Evolutionary conservation across 2,113 vertebrate genomes (phyloP), one percentile per base, ranked within the genome.

Genomic region (Forbesichthys papilliferus): DNA sequence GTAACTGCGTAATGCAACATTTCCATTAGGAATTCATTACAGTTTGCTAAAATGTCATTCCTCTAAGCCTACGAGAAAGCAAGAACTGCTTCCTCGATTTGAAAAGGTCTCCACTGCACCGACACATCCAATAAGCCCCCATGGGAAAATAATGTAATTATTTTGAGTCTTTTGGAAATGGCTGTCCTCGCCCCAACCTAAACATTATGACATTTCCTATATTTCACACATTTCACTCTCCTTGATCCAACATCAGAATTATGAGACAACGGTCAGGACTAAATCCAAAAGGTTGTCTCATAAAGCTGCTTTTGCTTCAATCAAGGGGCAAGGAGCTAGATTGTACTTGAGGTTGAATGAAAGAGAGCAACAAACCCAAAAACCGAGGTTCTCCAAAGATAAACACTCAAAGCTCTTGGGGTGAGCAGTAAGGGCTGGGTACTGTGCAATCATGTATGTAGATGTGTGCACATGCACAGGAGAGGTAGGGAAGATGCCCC

Each of bases 281-380:
- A 53, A n/a, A 68, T 79, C 18, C 14, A 80, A 73, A 71, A 53
- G 51, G 51, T 54, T 16, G 55, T 48, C 61, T 58, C 69, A 72
- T 64, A 63, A 74, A 81, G 72, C 53, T 11, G n/a, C 33, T 53
- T 65, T 69, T 47, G 6, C 58, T 73, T 46, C 68, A 72, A 89
- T 88, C 78, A 80, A 85, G 75, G 78, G 83, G 67, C 86, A 74
- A 83, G 81, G 80, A 84, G 68, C 70, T 81, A 87, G 80, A 84
- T 76, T 84, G 72, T 74, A 57, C 66, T 63, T 52, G 65, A 84
- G 78, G 82, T 80, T 83, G 83, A 87, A 89, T 79, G 78, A 83
- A 74, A 62, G 83, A 82, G 79, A 86, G 84, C 75, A 88, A 81
- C 78, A 87, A 89, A 86, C 27, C 79, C 84, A 66, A 89, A 87